phyloP scores from a whole-genome alignment of 2,888 invertebrate species.

The Caenorhabditis sulstoni region DNA sequence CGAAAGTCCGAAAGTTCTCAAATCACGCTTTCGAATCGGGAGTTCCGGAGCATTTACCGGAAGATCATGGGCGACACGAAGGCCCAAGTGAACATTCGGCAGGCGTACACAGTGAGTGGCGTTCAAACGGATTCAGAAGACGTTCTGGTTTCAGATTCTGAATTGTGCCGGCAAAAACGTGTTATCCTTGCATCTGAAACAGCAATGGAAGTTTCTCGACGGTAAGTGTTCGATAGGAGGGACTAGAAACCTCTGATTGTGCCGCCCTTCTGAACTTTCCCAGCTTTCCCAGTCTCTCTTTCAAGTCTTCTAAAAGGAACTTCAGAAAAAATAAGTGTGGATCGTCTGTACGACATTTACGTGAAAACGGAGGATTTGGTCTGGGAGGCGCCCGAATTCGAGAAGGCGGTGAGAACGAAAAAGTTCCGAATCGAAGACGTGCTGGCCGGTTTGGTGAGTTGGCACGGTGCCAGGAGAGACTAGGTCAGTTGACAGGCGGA shows the following conservation, averaged over 20 bases:
- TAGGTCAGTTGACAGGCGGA: slow-evolving; percentile 19
- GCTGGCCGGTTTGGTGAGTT: slow-evolving; percentile 26
- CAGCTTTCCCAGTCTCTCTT: no score
- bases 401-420: slow-evolving; percentile 24
- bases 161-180: slow-evolving; percentile 38
- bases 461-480: background rate
- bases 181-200: slow-evolving; percentile 19
- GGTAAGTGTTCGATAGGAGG: background rate
- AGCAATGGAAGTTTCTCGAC: slow-evolving; percentile 30
- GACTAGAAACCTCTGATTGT: no score
- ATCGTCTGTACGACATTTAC: slow-evolving; percentile 49
- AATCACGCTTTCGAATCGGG: slow-evolving; percentile 8
- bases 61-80: slow-evolving; percentile 45
- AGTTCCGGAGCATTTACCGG: slow-evolving; percentile 34
- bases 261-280: no score
- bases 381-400: slow-evolving; percentile 25
- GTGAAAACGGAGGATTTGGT: slow-evolving; percentile 32
- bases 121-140: background rate
- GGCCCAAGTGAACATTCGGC: slow-evolving; percentile 27
- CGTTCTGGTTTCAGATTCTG: slow-evolving; percentile 19
- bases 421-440: slow-evolving; percentile 28
- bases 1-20: background rate
- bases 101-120: slow-evolving; percentile 45
- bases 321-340: slow-evolving; percentile 49
- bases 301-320: no score